Base-by-base conservation (phyloP, 2,888 invertebrate species). In the Cerastoderma edule region DNA sequence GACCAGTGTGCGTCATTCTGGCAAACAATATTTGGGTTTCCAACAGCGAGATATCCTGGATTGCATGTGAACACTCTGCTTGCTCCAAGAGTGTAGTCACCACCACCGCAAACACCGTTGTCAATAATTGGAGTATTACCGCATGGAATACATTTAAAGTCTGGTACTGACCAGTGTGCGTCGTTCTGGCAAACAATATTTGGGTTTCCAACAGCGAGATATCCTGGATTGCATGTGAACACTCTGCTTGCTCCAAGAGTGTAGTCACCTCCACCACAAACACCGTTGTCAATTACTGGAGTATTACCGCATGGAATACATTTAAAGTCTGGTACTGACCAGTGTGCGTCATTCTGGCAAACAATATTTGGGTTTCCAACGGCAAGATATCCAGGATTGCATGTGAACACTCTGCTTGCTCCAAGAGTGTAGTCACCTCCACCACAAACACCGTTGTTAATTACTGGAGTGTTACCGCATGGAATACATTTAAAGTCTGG, bases 231-330 rank as follows among this genome's bases (percentile, higher is more conserved):
- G 56, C 79, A 80, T 19, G 24, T 50, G 33, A 53, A 72, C 8
- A 8, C 48, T 50, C 79, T 69, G 1, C 2, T 35, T 24, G 70
- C 8, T 35, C 73, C 75, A 2, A 79, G 27, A 0, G 48, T 64
- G 46, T 63, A n/a, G 2, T 67, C 64, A 27, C 67, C 73, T 0
- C 64, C 71, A 2, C 54, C 65, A 33, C 75, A 75, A 0, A 27
- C 35, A 6, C 68, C 79, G 30, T 67, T n/a, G 1, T 24, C 28
- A 24, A 80, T 53, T 0, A 32, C 35, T 5, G 73, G 73, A 13
- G 73, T 67, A 2, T 50, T 35, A 1, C 76, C 71, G 39, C 80
- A 80, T 30, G 75, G 73, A 19, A 75, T 24, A 57, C 80, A 80
- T 27, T 48, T 33, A 24, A 76, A 71, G 13, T 71, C 53, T 6